A percentile compares a stretch with the other conserved stretches of the same genome.
These are phyloP conservation scores for Picus viridis DNA, from an alignment of 2,797 vertebrate genomes.

Conservation along the genomic window DNA sequence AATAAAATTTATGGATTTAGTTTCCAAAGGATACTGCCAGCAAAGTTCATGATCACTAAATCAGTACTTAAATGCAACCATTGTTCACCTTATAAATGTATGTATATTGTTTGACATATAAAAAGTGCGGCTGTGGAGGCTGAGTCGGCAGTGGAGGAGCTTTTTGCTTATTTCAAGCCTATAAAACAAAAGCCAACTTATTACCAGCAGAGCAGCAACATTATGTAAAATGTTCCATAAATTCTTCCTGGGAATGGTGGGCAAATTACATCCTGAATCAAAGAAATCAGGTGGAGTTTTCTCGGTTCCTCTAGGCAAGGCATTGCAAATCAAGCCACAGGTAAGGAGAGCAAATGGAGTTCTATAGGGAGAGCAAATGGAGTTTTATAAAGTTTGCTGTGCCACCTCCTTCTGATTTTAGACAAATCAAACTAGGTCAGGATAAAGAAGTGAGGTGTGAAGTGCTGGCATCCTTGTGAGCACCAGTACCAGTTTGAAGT, in stretches of 20 bases:
- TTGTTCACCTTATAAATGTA: constrained; percentile 89
- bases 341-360: background rate
- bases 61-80: constrained; percentile 87
- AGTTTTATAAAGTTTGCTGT: background rate
- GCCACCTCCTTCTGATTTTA: background rate
- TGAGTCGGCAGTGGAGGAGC: constrained; percentile 67
- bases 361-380: background rate
- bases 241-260: background rate
- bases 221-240: constrained; percentile 1
- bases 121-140: constrained; percentile 66
- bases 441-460: background rate
- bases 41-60: constrained; percentile 85
- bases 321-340: background rate
- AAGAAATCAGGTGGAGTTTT: constrained; percentile 6
- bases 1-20: constrained; percentile 92
- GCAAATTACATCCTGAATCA: background rate
- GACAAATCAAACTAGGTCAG: background rate
- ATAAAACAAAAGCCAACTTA: constrained; percentile 71
- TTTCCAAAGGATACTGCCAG: constrained; percentile 94
- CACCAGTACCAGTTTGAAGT: background rate
- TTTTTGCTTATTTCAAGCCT: constrained; percentile 51
- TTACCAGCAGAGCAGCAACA: constrained; percentile 44
- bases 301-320: background rate
- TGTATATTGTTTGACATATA: constrained; percentile 75
- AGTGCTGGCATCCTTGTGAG: background rate